Evolutionary conservation across 1,140 invertebrate species (phyloP).

Genomic region (Anagrus nilaparvatae): DNA sequence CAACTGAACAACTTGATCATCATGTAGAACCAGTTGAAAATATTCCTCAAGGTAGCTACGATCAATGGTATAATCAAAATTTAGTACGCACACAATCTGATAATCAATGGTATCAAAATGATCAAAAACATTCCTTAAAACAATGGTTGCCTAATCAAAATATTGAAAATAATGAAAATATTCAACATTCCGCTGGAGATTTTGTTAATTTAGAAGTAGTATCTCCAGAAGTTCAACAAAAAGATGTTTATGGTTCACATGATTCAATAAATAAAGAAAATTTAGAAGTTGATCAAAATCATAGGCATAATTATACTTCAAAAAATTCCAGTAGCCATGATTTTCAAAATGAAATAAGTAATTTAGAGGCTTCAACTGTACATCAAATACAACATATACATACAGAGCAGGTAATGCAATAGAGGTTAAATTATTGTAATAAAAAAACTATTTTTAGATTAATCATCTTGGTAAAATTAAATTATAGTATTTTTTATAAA

Average conservation of each 20-base stretch:
- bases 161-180: conserved; percentile 38
- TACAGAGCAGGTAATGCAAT: conserved; percentile 23
- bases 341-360: conserved; percentile 29
- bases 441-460: neutral
- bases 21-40: conserved; percentile 12
- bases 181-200: conserved; percentile 31
- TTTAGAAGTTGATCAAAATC: conserved; percentile 32
- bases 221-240: conserved; percentile 25
- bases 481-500: too few species aligned
- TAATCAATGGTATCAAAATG: conserved; percentile 22
- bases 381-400: conserved; percentile 24
- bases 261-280: conserved; percentile 39
- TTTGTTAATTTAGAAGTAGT: conserved; percentile 37
- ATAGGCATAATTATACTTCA: conserved; percentile 8
- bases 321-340: conserved; percentile 23
- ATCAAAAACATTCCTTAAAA: conserved; percentile 17
- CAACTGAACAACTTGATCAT: conserved; percentile 5
- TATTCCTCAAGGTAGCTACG: conserved; percentile 27
- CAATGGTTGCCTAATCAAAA: conserved; percentile 28
- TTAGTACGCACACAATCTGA: conserved; percentile 13
- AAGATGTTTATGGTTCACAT: conserved; percentile 32
- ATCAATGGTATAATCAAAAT: conserved; percentile 39
- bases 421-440: conserved; percentile 1
- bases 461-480: too few species aligned
- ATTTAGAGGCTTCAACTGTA: conserved; percentile 26